phyloP scores from a whole-genome alignment of 2,797 vertebrate species.

The Oreortyx pictus region DNA sequence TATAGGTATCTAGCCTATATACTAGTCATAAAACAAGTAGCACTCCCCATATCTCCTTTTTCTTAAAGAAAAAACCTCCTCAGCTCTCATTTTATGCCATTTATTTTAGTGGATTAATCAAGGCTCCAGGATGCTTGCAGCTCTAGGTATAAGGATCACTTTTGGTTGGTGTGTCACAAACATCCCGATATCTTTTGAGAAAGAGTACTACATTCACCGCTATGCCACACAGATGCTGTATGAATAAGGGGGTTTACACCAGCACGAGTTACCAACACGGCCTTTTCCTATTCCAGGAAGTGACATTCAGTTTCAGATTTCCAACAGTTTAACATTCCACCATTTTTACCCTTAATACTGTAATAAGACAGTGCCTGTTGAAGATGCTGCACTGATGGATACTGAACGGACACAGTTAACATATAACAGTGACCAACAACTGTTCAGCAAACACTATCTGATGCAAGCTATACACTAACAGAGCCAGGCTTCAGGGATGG shows the following conservation, averaged over 20 bases:
- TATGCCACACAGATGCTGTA: not conserved
- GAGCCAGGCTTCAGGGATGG: not conserved
- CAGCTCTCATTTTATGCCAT: not conserved
- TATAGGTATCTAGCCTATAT: not conserved
- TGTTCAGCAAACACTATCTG: not conserved
- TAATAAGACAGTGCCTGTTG: not conserved
- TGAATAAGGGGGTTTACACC: not conserved
- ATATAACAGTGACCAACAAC: not conserved
- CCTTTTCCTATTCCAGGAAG: not conserved
- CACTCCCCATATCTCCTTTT: too few species aligned
- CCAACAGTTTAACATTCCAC: not conserved
- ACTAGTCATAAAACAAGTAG: not conserved
- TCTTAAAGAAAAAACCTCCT: not conserved
- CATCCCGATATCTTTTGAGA: not conserved
- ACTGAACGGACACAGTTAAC: not conserved
- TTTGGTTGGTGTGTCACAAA: not conserved
- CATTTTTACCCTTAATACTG: not conserved
- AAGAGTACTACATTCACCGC: not conserved
- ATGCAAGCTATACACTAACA: not conserved
- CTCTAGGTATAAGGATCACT: not conserved
- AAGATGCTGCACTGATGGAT: not conserved
- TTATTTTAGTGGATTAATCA: not conserved
- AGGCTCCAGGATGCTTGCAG: not conserved
- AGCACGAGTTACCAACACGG: not conserved
- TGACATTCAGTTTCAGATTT: not conserved